Evolutionary conservation across 1,140 invertebrate species (phyloP).

Genomic region (Drosophila quadrilineata): DNA sequence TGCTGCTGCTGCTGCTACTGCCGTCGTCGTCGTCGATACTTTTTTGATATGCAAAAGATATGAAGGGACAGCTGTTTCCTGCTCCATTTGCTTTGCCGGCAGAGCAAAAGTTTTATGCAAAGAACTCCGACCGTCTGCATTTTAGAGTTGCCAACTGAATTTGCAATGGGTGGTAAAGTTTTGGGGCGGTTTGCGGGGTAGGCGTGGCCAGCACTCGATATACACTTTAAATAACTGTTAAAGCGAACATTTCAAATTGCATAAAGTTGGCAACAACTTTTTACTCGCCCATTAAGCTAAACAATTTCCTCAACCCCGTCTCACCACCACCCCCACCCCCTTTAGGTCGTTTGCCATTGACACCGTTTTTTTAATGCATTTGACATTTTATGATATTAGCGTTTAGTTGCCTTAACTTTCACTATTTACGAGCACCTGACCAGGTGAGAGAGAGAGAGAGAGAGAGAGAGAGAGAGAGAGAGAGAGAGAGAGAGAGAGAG

Average conservation of each 20-base stretch:
- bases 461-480: too few relatives aligned
- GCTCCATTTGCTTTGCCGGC: constrained; percentile 76
- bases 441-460: too few relatives aligned
- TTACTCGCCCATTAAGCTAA: not conserved
- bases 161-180: not conserved
- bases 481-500: too few relatives aligned
- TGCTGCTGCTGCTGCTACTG: not conserved
- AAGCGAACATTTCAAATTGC: constrained; percentile 53
- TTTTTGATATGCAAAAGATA: constrained; percentile 78
- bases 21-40: constrained; percentile 61
- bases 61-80: constrained; percentile 78
- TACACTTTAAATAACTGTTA: constrained; percentile 49
- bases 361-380: constrained; percentile 39
- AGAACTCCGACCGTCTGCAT: constrained; percentile 65
- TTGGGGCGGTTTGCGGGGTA: not conserved
- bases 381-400: constrained; percentile 71
- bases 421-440: constrained; percentile 58
- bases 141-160: constrained; percentile 46
- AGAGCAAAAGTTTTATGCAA: constrained; percentile 74
- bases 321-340: not conserved
- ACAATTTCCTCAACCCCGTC: not conserved
- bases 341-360: not conserved
- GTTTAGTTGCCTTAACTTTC: constrained; percentile 57
- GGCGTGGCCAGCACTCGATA: constrained; percentile 6
- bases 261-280: constrained; percentile 25